Conservation (phyloP, 1,140 invertebrate genomes). For the Achatina immaculata region DNA sequence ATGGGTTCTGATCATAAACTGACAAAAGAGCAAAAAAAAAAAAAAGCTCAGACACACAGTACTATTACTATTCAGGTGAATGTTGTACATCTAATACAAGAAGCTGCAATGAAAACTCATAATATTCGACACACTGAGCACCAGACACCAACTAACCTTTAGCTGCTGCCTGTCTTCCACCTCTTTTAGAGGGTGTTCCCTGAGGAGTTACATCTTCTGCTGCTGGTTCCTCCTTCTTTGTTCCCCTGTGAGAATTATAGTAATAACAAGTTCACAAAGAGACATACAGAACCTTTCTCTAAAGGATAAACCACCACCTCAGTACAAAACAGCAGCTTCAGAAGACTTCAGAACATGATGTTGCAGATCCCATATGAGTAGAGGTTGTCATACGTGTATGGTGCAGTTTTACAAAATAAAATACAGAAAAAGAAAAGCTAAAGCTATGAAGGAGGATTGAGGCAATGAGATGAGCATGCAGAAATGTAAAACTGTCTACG, state of each 20-base stretch:
- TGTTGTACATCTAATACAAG: not conserved
- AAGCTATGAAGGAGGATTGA: not conserved
- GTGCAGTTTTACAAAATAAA: not conserved
- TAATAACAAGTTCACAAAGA: not conserved
- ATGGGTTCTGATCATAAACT: not conserved
- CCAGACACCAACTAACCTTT: not conserved
- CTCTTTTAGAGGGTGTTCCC: constrained; percentile 14
- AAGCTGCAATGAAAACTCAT: not conserved
- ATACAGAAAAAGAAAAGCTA: constrained; percentile 5
- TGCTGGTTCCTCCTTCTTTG: constrained; percentile 33
- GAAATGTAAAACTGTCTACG: too few relatives aligned
- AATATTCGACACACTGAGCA: not conserved
- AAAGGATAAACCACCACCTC: not conserved
- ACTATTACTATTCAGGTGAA: not conserved
- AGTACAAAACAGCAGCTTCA: not conserved
- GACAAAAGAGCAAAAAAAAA: not conserved
- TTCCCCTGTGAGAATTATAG: not conserved
- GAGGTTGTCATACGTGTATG: not conserved
- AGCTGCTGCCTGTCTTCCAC: constrained; percentile 12
- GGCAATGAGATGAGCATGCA: too few relatives aligned
- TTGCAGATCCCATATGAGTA: not conserved
- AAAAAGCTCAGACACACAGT: not conserved
- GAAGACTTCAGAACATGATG: not conserved
- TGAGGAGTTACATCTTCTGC: constrained; percentile 23
- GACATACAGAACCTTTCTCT: not conserved